Conservation (phyloP, 2,888 invertebrate genomes). For the Aethes cnicana region DNA sequence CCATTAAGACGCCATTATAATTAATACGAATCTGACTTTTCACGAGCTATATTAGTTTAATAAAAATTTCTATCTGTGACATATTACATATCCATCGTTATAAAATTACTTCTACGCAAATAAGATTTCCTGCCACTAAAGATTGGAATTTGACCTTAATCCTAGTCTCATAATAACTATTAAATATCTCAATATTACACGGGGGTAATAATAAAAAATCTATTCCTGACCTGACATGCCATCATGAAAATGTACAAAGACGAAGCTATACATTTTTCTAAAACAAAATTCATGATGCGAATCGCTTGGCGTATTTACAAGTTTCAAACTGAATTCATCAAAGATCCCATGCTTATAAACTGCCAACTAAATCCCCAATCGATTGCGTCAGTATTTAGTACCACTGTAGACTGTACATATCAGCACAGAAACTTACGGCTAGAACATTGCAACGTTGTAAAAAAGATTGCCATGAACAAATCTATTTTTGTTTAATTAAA, state of each 20-base stretch:
- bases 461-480: conserved; percentile 51
- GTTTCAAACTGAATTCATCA: conserved; percentile 35
- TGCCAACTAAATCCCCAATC: conserved; percentile 42
- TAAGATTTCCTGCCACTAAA: conserved; percentile 58
- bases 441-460: conserved; percentile 67
- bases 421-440: conserved; percentile 55
- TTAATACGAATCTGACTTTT: conserved; percentile 79
- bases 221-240: conserved; percentile 43
- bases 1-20: conserved; percentile 65
- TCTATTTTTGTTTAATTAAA: conserved; percentile 50
- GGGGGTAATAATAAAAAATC: conserved; percentile 45
- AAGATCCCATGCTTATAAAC: conserved; percentile 29
- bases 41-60: conserved; percentile 61
- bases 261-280: conserved; percentile 40
- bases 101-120: conserved; percentile 63
- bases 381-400: conserved; percentile 45
- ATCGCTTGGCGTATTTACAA: conserved; percentile 64
- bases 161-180: conserved; percentile 42
- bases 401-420: conserved; percentile 52
- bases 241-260: conserved; percentile 37
- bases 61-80: conserved; percentile 69
- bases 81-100: conserved; percentile 61
- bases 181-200: conserved; percentile 56
- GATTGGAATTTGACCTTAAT: conserved; percentile 63
- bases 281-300: conserved; percentile 41